These are phyloP conservation scores for Characodon lateralis DNA, from an alignment of 2,797 vertebrate species.

Conservation along the genomic window DNA sequence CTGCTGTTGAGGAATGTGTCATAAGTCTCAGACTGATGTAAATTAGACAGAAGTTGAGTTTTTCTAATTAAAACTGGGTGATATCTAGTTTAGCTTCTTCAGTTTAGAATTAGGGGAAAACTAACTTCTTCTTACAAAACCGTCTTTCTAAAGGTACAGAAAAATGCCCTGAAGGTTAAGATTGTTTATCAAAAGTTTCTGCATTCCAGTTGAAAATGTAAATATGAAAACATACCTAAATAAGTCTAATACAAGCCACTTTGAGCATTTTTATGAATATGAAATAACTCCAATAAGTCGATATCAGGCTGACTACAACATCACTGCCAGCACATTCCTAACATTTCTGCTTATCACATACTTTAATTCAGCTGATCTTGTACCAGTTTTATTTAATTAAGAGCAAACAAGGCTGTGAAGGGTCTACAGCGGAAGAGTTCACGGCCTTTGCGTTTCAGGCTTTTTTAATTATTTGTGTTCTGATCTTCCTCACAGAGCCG, in stretches of 20 bases:
- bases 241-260: background rate
- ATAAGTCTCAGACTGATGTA: background rate
- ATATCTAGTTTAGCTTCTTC: background rate
- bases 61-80: background rate
- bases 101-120: background rate
- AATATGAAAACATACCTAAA: background rate
- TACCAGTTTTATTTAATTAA: conserved; percentile 86
- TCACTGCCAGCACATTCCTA: background rate
- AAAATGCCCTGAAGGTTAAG: background rate
- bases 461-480: conserved; percentile 91
- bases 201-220: background rate
- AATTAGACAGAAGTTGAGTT: background rate
- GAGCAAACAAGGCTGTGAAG: conserved; percentile 79
- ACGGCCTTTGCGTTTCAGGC: conserved; percentile 83
- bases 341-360: background rate
- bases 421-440: conserved; percentile 84
- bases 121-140: background rate
- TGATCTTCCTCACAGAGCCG: conserved; percentile 81
- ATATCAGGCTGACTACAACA: background rate
- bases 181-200: background rate
- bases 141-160: background rate
- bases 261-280: background rate
- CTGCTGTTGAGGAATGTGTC: background rate
- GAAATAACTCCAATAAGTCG: no score
- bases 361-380: conserved; percentile 26